These are phyloP conservation scores for Carettochelys insculpta DNA, from an alignment of 2,113 vertebrate species.

Conservation along the genomic window DNA sequence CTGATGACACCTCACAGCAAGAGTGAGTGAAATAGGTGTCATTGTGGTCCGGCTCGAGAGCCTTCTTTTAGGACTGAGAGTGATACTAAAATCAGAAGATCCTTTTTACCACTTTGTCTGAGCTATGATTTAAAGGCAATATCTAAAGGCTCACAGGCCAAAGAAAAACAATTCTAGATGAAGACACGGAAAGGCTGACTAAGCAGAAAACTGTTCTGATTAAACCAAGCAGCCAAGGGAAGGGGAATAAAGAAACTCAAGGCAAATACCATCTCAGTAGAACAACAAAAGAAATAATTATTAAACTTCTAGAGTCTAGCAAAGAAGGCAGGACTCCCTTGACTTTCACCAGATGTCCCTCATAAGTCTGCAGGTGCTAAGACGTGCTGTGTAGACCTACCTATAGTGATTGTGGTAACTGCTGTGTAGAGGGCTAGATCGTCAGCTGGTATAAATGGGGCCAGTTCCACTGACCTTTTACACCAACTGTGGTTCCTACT, in stretches of 20 bases:
- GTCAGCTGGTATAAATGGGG: not conserved
- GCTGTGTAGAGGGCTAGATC: not conserved
- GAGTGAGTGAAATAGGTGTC: not conserved
- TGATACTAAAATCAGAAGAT: conserved; percentile 40
- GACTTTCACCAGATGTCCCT: not conserved
- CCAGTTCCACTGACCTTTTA: not conserved
- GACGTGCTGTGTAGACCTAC: not conserved
- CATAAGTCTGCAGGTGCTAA: not conserved
- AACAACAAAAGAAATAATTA: not conserved
- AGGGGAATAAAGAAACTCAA: not conserved
- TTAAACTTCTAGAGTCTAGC: not conserved
- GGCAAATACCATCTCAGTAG: not conserved
- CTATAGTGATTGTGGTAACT: not conserved
- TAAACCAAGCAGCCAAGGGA: conserved; percentile 16
- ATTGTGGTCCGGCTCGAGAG: conserved; percentile 22
- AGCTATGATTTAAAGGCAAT: conserved; percentile 29
- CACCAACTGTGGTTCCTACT: not conserved
- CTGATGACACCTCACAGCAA: conserved; percentile 37
- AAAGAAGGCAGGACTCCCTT: not conserved
- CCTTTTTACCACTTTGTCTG: conserved; percentile 14
- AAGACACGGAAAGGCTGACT: not conserved
- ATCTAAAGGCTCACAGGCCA: not conserved
- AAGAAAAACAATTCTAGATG: not conserved
- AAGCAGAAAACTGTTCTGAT: conserved; percentile 27
- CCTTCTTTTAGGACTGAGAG: conserved; percentile 45